phyloP scores from a whole-genome alignment of 1,140 invertebrate genomes.

The Psix sp. region DNA sequence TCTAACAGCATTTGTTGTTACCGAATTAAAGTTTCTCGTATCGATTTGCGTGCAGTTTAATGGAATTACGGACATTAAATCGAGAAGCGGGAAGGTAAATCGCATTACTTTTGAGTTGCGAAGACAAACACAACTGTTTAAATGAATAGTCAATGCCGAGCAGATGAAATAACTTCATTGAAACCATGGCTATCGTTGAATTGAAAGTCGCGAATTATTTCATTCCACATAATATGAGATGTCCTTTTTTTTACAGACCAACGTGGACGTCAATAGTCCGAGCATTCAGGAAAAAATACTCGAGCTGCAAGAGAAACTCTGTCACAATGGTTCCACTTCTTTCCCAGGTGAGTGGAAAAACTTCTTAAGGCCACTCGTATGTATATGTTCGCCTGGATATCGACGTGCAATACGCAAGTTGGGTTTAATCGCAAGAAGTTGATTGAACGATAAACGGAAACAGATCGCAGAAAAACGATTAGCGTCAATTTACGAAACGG shows the following conservation, averaged over 20 bases:
- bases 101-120: slow-evolving; percentile 47
- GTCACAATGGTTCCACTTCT: slow-evolving; percentile 57
- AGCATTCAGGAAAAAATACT: slow-evolving; percentile 64
- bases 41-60: slow-evolving; percentile 52
- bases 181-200: slow-evolving; percentile 6
- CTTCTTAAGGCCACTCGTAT: no score
- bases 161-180: slow-evolving; percentile 16
- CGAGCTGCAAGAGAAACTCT: slow-evolving; percentile 58
- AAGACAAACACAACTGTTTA: slow-evolving; percentile 38
- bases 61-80: slow-evolving; percentile 43
- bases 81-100: slow-evolving; percentile 36
- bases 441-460: no score
- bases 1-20: slow-evolving; percentile 19
- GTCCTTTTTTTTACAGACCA: slow-evolving; percentile 60
- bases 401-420: no score
- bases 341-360: slow-evolving; percentile 50
- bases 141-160: slow-evolving; percentile 29
- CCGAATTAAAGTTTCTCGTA: slow-evolving; percentile 48
- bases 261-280: slow-evolving; percentile 66
- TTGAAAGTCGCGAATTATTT: not conserved
- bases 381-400: no score
- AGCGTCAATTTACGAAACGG: no score
- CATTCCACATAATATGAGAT: no score
- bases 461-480: no score
- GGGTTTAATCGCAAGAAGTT: no score